Evolutionary conservation across 2,797 vertebrate species (phyloP).

Genomic region (Spea hammondii): DNA sequence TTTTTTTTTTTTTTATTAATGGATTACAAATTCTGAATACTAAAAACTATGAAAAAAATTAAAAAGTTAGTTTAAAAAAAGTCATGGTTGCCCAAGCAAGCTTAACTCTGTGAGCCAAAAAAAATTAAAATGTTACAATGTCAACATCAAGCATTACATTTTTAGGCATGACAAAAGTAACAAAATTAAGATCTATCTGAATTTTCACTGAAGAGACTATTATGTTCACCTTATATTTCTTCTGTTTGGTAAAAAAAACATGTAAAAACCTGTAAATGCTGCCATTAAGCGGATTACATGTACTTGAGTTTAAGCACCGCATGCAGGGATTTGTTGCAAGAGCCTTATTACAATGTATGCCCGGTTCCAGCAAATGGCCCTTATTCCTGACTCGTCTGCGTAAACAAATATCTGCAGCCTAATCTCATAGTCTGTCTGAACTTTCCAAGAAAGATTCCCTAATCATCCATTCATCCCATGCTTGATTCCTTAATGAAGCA

Average conservation of each 20-base stretch:
- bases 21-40: too few relatives aligned
- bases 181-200: constrained; percentile 52
- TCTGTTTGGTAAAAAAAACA: constrained; percentile 58
- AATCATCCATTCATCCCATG: constrained; percentile 63
- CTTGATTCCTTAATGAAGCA: constrained; percentile 67
- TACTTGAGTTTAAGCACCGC: constrained; percentile 55
- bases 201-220: constrained; percentile 63
- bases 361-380: constrained; percentile 70
- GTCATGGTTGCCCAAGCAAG: constrained; percentile 1
- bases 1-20: too few relatives aligned
- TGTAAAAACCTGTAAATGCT: constrained; percentile 69
- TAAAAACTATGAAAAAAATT: too few relatives aligned
- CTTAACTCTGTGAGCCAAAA: constrained; percentile 12
- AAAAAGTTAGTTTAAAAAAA: constrained; percentile 30
- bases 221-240: constrained; percentile 67
- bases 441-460: constrained; percentile 68
- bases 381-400: constrained; percentile 61
- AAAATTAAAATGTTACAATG: constrained; percentile 20
- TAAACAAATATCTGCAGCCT: constrained; percentile 53
- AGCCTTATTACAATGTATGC: constrained; percentile 67
- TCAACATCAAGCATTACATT: constrained; percentile 58
- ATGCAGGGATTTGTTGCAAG: constrained; percentile 64
- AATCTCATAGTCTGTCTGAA: constrained; percentile 60
- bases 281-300: constrained; percentile 71
- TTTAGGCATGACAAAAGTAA: constrained; percentile 54